These are phyloP conservation scores for Lepidonotus clava DNA, from an alignment of 2,888 invertebrate species.

Conservation along the genomic window DNA sequence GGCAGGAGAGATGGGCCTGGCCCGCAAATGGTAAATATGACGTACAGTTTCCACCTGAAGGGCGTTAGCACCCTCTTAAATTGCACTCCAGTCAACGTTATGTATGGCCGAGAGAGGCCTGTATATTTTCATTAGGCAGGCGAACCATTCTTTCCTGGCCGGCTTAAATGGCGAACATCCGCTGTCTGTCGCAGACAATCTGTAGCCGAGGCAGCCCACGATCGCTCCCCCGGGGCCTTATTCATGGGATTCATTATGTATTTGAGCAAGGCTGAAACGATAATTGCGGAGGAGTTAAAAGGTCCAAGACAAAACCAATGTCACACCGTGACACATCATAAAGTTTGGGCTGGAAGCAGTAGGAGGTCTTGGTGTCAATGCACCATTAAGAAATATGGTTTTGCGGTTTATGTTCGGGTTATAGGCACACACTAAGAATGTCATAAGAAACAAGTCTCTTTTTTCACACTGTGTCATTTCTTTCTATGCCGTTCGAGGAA, in stretches of 20 bases:
- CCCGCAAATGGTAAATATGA: conserved; percentile 45
- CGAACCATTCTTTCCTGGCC: conserved; percentile 35
- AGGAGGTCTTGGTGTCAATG: not conserved
- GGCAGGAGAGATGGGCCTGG: not conserved
- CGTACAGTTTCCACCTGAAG: not conserved
- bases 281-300: conserved; percentile 13
- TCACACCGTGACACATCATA: not conserved
- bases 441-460: no score
- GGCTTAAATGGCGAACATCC: conserved; percentile 49
- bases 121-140: conserved; percentile 53
- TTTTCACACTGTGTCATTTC: no score
- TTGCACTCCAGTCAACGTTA: conserved; percentile 41
- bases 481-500: no score
- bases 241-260: conserved; percentile 34
- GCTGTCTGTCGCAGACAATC: conserved; percentile 46
- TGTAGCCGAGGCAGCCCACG: not conserved
- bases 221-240: conserved; percentile 33
- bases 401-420: no score
- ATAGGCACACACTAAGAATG: no score
- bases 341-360: not conserved
- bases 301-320: conserved; percentile 20
- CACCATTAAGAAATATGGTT: conserved; percentile 19
- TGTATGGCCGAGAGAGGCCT: not conserved
- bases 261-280: conserved; percentile 16
- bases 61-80: conserved; percentile 45